These are phyloP conservation scores for Campylomormyrus numenius DNA, from an alignment of 2,113 vertebrate species.

Conservation along the genomic window DNA sequence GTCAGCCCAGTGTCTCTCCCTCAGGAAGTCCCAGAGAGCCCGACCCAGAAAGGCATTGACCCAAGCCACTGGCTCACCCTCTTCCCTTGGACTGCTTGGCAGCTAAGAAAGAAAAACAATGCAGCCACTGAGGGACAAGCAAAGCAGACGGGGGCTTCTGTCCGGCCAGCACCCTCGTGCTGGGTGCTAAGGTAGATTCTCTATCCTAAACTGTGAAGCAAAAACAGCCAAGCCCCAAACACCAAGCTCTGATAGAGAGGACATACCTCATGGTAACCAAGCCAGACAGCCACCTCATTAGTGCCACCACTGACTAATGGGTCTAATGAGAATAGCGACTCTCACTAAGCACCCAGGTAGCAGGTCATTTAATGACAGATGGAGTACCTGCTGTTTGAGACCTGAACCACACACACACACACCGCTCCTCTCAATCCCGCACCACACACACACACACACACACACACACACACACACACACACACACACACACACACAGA, in stretches of 20 bases:
- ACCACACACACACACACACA: neutral
- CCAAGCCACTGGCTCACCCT: slow-evolving; percentile 83
- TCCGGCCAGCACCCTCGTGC: neutral
- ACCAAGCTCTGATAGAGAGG: neutral
- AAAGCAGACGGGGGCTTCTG: neutral
- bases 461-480: too few relatives aligned
- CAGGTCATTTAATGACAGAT: neutral
- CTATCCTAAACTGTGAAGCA: neutral
- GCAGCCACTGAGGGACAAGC: neutral
- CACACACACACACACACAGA: neutral
- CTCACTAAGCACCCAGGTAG: neutral
- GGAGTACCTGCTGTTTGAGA: neutral
- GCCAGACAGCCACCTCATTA: neutral
- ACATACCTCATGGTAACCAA: neutral
- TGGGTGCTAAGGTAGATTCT: neutral
- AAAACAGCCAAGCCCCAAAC: neutral
- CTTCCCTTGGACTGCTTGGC: slow-evolving; percentile 52
- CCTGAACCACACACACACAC: neutral
- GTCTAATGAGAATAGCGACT: neutral
- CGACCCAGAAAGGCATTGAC: slow-evolving; percentile 90
- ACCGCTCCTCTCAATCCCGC: neutral
- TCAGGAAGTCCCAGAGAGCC: slow-evolving; percentile 96
- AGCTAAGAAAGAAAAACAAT: slow-evolving; percentile 56
- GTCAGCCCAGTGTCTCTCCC: slow-evolving; percentile 93
- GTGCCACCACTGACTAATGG: neutral